Base-by-base conservation (phyloP, 2,888 invertebrate genomes). In the Sphaerophoria taeniata region DNA sequence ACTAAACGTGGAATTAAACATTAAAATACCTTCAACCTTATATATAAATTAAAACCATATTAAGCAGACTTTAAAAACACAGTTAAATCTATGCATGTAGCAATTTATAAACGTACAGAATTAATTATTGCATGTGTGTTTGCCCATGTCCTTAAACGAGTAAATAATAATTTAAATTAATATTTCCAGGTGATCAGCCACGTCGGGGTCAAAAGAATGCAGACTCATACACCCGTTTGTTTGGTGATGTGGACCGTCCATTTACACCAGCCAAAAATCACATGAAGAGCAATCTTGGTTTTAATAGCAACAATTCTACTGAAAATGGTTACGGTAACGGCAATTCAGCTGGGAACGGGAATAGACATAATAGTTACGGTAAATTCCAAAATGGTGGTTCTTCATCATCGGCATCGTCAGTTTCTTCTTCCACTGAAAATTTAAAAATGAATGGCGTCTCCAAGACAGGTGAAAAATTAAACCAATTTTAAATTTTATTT, bases 221-320 rank as follows among this genome's bases (percentile, higher is more conserved):
- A 90, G 93, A 93, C 90, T 93, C 93, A 87, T 92, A 93, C 90
- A 92, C 92, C 89, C 93, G 93, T 88, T 92, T 93, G 88, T 93
- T 93, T 90, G 94, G 94, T 87, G 93, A 93, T 89, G 93, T 93
- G 88, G 92, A 93, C 88, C 92, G 93, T 90, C 92, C 92, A 89
- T 90, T 91, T 83, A 91, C 93, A 89, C 93, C 93, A 89, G 92
- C 92, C 89, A 93, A 93, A 91, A 93, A 93, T 90, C 93, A 93
- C 91, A 92, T 93, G 92, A 93, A 93, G 89, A 94, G 93, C 92
- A 93, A 91, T 92, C 93, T 93, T 89, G 91, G 93, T 88, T 92
- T 93, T 89, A 93, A 92, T 88, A 91, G 63, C 14, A 63, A 63
- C 47, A 63, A 91, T 24, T 67, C 61, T 58, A 31, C 71, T 43